phyloP scores from a whole-genome alignment of 2,113 vertebrate species.

The Dicerorhinus sumatrensis region DNA sequence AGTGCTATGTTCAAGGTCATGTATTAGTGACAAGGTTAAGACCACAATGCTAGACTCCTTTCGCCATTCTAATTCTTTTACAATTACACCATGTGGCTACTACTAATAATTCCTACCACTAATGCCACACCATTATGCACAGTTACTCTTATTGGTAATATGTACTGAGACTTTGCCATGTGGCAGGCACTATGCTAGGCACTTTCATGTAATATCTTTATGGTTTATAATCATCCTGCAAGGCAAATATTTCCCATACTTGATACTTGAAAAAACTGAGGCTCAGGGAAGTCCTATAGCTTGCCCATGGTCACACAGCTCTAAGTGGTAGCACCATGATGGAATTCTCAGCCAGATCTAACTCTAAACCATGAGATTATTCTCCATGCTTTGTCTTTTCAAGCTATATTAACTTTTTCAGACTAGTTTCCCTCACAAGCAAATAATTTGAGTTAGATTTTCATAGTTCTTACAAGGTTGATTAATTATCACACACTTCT shows the following conservation, averaged over 20 bases:
- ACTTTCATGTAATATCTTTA: neutral
- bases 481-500: constrained; percentile 9
- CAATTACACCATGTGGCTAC: neutral
- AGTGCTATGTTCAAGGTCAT: neutral
- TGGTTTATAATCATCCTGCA: neutral
- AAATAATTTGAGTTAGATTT: constrained; percentile 2
- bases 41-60: neutral
- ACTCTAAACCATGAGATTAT: neutral
- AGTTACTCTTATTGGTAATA: neutral
- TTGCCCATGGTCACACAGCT: neutral
- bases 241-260: neutral
- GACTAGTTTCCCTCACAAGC: neutral
- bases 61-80: neutral
- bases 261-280: neutral
- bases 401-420: neutral
- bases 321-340: neutral
- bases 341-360: neutral
- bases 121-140: neutral
- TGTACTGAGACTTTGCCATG: neutral
- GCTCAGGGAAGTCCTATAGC: neutral
- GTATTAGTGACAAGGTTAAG: neutral
- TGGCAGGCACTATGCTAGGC: too few relatives aligned
- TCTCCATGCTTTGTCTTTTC: constrained; percentile 31
- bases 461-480: neutral
- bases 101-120: neutral